Base-by-base conservation (phyloP, 2,888 invertebrate species). In the Eumerus sabulonum region DNA sequence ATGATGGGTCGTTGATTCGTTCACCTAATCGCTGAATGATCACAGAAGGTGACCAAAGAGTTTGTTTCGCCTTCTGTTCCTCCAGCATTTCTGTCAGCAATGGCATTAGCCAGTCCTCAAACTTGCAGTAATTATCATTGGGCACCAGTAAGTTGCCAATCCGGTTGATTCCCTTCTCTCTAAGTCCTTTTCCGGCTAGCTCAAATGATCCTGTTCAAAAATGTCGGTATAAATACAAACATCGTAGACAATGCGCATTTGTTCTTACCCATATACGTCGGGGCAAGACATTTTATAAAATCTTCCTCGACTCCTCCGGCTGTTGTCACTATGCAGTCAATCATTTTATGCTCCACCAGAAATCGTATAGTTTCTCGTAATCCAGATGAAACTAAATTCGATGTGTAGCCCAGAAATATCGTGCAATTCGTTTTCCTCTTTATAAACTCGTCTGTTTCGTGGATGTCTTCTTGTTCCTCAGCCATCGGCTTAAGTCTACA, bases 221-320 rank as follows among this genome's bases (percentile, higher is more conserved):
- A 0, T 16, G 0, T 1, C 9, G 27, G 7, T 4, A 27, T 27
- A 27, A 27, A 27, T 27, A 4, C 7, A 27, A 27, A 4, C 27
- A 27, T 4, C 50, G 1, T 9, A 11, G 16, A 1, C 13, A 4
- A 1, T 11, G 11, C 36, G 36, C n/a, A n/a, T 18, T 44, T 13
- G 7, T 11, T 71, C 81, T 63, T 60, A 85, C 99, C 99, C 57
- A 99, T 87, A 84, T 93, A 98, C 0, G 98, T 99, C 0, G 98
- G 96, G 1, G 96, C 97, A 63, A 99, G 90, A 87, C 99, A 99
- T 90, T 99, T 99, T 47, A 99, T 99, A 50, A 99, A 93, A 90
- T 99, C 99, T 90, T 99, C 99, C 88, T 99, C 99, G 0, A 99
- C 91, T 0, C 99, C 99, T 0, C 99, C 99, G 0, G 99, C 99